Percentiles rank a stretch among this genome's conserved stretches.
Conservation (phyloP, 2,113 vertebrate genomes). For the Hymenochirus boettgeri region DNA sequence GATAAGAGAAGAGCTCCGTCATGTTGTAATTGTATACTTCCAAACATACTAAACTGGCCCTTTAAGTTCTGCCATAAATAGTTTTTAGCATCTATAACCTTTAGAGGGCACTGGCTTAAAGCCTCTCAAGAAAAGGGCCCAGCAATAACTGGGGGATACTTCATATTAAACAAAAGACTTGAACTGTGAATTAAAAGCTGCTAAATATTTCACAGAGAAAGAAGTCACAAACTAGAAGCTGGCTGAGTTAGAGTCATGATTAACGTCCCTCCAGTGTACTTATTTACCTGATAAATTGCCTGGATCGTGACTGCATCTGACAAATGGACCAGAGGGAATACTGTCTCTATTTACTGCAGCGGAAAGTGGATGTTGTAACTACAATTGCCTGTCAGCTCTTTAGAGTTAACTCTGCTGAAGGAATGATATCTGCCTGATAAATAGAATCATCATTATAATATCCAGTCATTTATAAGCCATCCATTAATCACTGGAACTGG, state of each 20-base stretch:
- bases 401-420: slow-evolving; percentile 16
- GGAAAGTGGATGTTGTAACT: slow-evolving; percentile 28
- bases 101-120: neutral
- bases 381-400: slow-evolving; percentile 22
- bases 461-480: slow-evolving; percentile 27
- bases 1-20: no score
- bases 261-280: slow-evolving; percentile 15
- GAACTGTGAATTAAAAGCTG: slow-evolving; percentile 24
- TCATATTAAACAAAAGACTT: slow-evolving; percentile 27
- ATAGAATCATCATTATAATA: slow-evolving; percentile 37
- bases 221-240: slow-evolving; percentile 34
- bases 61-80: no score
- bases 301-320: slow-evolving; percentile 36
- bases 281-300: slow-evolving; percentile 39
- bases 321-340: slow-evolving; percentile 36
- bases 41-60: no score
- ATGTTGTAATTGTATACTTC: no score
- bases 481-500: slow-evolving; percentile 21
- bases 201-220: slow-evolving; percentile 22
- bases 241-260: slow-evolving; percentile 31
- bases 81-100: no score
- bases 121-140: neutral
- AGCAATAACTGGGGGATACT: slow-evolving; percentile 17
- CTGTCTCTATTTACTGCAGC: slow-evolving; percentile 25
- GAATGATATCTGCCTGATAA: slow-evolving; percentile 11